Base-by-base conservation (phyloP, 2,797 vertebrate species). In the Rhadinocentrus ornatus region DNA sequence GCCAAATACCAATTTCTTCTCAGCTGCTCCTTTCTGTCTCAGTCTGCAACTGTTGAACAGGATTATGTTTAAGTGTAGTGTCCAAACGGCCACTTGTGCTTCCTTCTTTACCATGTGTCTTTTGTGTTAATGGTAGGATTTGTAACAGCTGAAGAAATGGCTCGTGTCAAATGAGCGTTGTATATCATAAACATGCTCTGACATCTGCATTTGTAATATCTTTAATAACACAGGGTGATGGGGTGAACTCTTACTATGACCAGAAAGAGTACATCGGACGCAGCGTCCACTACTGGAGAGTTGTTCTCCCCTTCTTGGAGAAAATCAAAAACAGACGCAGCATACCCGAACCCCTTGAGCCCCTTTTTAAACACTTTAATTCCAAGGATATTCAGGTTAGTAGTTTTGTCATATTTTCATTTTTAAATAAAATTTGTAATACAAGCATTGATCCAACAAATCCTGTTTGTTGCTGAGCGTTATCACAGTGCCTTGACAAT, bases 201-300 rank as follows among this genome's bases (percentile, higher is more conserved):
- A 73, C 57, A 39, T 44, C n/a, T 8, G 34, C 2, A 22, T 67
- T 6, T 70, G 3, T 78, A 0, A 0, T 54, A 5, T 84, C 13
- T 66, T 71, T 37, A 16, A 70, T 65, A 62, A 77, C 53, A 20
- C 82, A 99, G 98, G 96, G 95, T 37, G 89, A 91, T 66, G 91
- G 90, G 24, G 87, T 96, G 75, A 97, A 97, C 92, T 99, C 97
- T 0, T 98, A 97, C 88, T 97, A 98, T 70, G 97, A 98, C 84
- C 97, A 97, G 90, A 97, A 96, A 71, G 97, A 99, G 58, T 99
- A 98, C 75, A 93, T 97, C 58, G 93, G 95, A 48, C 96, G 98
- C 72, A 96, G 97, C 65, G 96, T 97, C 62, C 96, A 97, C 89
- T 99, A 98, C 86, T 99, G 98, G 98, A 96, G 94, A 82, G 94